Conservation (phyloP, 2,113 vertebrate genomes). For the Prinia subflava region DNA sequence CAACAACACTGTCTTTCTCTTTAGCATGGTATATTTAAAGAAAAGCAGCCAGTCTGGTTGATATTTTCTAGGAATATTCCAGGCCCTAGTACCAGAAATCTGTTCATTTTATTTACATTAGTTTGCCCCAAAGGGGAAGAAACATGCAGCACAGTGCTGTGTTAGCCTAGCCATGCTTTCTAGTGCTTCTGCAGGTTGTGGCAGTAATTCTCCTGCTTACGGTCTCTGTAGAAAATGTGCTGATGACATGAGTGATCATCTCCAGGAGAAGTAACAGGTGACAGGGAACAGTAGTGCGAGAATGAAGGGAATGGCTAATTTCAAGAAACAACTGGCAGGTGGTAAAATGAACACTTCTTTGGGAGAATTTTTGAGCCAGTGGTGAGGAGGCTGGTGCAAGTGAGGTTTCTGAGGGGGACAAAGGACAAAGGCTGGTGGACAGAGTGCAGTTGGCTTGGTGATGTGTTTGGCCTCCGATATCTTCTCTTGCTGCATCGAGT, state of each 20-base stretch:
- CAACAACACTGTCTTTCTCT: background rate
- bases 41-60: background rate
- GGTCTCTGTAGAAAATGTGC: background rate
- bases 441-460: background rate
- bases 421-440: background rate
- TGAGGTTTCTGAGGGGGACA: background rate
- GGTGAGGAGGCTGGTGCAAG: background rate
- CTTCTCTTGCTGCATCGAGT: background rate
- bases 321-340: background rate
- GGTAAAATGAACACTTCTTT: background rate
- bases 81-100: background rate
- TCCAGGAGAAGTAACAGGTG: fast-evolving
- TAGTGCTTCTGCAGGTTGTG: background rate
- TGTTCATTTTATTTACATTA: background rate
- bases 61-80: background rate
- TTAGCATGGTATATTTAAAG: background rate
- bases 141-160: background rate
- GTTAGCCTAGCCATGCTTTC: background rate
- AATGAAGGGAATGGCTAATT: background rate
- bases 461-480: background rate
- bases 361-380: background rate
- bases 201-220: background rate
- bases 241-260: background rate
- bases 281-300: background rate
- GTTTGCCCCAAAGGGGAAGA: background rate